These are phyloP conservation scores for Carterocephalus palaemon DNA, from an alignment of 2,888 invertebrate genomes.

Conservation along the genomic window DNA sequence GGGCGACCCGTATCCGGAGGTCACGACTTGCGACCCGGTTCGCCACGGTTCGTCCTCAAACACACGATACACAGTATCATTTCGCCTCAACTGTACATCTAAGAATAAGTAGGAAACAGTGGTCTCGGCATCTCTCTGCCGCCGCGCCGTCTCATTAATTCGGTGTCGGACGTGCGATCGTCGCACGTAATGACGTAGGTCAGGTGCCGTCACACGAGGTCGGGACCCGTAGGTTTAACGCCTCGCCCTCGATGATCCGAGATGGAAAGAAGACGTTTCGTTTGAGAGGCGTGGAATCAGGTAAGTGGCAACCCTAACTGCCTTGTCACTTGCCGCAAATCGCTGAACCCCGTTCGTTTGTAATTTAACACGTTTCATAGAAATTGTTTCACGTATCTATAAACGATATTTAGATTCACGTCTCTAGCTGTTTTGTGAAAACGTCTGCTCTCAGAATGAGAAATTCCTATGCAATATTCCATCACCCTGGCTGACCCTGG, in stretches of 20 bases:
- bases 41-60: background rate
- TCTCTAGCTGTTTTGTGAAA: too few species aligned
- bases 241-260: constrained; percentile 18
- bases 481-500: too few species aligned
- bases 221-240: constrained; percentile 15
- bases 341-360: constrained; percentile 11
- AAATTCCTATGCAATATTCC: too few species aligned
- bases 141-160: constrained; percentile 3
- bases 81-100: background rate
- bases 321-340: constrained; percentile 8
- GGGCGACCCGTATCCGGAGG: background rate
- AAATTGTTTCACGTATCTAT: constrained; percentile 4
- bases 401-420: too few species aligned
- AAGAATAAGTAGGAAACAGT: constrained; percentile 3
- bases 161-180: background rate
- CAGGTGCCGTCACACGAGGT: constrained; percentile 17
- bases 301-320: constrained; percentile 8
- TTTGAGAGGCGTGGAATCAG: constrained; percentile 6
- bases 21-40: constrained; percentile 7
- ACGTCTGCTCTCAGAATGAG: too few species aligned
- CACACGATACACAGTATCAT: background rate
- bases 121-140: background rate
- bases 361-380: constrained; percentile 7
- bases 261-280: constrained; percentile 18
- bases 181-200: constrained; percentile 20